Evolutionary conservation across 2,113 vertebrate species (phyloP).

Genomic region (Enhydra lutris): DNA sequence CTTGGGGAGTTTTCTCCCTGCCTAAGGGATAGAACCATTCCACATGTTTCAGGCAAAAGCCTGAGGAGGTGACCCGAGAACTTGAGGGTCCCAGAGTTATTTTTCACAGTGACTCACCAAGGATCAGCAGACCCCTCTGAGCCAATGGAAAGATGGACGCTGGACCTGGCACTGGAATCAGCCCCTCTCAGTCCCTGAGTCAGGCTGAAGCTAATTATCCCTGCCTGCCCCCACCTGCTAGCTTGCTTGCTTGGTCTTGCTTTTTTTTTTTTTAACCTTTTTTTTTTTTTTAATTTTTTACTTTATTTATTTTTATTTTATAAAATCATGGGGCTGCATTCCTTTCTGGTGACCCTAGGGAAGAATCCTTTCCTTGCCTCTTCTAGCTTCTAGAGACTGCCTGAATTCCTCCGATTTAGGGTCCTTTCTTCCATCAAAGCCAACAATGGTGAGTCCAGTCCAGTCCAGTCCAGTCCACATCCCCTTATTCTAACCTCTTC

Average conservation of each 20-base stretch:
- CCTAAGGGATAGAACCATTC: background rate
- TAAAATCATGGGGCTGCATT: background rate
- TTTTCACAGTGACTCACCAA: background rate
- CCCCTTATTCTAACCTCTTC: background rate
- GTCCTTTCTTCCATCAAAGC: background rate
- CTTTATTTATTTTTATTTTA: too few relatives aligned
- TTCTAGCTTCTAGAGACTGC: background rate
- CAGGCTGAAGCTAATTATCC: background rate
- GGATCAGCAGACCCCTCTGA: background rate
- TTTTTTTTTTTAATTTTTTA: too few relatives aligned
- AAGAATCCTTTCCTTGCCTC: background rate
- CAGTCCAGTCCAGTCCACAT: too few relatives aligned
- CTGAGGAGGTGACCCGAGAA: background rate
- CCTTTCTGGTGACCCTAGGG: background rate
- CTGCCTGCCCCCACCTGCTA: background rate
- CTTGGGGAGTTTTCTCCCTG: conserved; percentile 3
- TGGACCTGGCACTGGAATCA: background rate
- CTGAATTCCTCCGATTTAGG: background rate
- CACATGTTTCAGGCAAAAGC: background rate
- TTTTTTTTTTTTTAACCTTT: too few relatives aligned
- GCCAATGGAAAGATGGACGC: background rate
- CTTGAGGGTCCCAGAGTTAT: background rate
- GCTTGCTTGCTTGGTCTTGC: conserved; percentile 4
- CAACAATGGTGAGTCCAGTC: background rate
- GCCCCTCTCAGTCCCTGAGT: background rate